A percentile compares a stretch with the other conserved stretches of the same genome.
Conservation (phyloP, 2,888 invertebrate species). For the Napeogenes sylphis region DNA sequence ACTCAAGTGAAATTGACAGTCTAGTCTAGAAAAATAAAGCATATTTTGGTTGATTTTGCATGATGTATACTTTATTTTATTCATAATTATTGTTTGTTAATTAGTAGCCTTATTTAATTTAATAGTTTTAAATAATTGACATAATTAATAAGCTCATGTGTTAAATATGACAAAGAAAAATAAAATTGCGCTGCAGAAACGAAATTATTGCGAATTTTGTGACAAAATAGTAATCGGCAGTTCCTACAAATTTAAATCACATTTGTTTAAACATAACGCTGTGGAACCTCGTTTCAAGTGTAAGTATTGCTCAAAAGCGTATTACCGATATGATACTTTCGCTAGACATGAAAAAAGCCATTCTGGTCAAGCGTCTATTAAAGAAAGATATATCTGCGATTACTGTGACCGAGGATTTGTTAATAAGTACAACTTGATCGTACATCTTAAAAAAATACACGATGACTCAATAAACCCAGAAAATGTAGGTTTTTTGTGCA, state of each 20-base stretch:
- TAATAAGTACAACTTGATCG: constrained; percentile 50
- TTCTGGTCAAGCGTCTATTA: not conserved
- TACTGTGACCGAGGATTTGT: constrained; percentile 53
- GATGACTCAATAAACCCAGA: constrained; percentile 39
- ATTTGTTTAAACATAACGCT: constrained; percentile 49
- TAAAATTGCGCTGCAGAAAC: constrained; percentile 29
- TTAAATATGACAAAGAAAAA: constrained; percentile 4
- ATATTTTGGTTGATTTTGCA: too few relatives aligned
- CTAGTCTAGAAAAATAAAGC: too few relatives aligned
- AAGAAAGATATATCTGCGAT: constrained; percentile 40
- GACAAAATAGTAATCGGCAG: constrained; percentile 42
- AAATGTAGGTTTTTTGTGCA: constrained; percentile 40
- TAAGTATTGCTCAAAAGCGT: constrained; percentile 46
- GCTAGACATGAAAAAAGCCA: constrained; percentile 40
- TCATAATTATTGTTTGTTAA: too few relatives aligned
- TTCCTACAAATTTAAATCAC: constrained; percentile 42
- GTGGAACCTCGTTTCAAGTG: constrained; percentile 48
- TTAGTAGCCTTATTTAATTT: too few relatives aligned
- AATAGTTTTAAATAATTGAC: too few relatives aligned
- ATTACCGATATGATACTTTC: constrained; percentile 49
- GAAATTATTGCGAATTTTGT: constrained; percentile 44
- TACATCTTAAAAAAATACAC: constrained; percentile 49
- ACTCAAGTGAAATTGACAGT: too few relatives aligned
- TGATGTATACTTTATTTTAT: too few relatives aligned
- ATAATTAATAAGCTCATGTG: too few relatives aligned